A percentile compares a stretch with the other conserved stretches of the same genome.
Conservation (phyloP, 2,888 invertebrate species). For the Eutolmus rufibarbis region DNA sequence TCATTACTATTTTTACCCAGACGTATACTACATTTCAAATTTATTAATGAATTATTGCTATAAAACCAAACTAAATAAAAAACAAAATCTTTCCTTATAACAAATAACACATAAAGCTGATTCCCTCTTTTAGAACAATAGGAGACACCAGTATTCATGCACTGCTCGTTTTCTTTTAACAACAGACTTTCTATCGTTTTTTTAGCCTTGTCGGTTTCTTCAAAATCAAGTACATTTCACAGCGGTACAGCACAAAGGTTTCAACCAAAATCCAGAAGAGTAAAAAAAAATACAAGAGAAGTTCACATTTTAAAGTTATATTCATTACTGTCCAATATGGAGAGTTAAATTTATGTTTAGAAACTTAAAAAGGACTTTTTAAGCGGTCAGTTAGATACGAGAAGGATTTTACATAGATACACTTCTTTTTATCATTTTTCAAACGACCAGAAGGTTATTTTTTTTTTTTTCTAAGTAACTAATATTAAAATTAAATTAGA, state of each 20-base stretch:
- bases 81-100: neutral
- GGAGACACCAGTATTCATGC: neutral
- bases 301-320: constrained; percentile 1
- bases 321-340: constrained; percentile 27
- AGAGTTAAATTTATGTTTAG: constrained; percentile 1
- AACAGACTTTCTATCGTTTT: neutral
- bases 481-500: constrained; percentile 1
- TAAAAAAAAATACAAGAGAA: neutral
- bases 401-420: neutral
- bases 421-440: neutral
- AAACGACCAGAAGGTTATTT: neutral
- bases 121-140: neutral
- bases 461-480: neutral
- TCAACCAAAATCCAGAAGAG: neutral
- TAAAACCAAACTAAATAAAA: neutral
- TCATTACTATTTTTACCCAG: too few relatives aligned
- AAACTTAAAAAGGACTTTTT: constrained; percentile 13
- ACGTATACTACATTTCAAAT: neutral
- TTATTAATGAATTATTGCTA: neutral
- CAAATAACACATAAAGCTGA: neutral
- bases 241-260: neutral
- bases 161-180: neutral
- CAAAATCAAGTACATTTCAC: neutral
- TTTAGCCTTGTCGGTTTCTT: neutral
- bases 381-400: constrained; percentile 12